Conservation (phyloP, 2,113 vertebrate genomes). For the Thomomys bottae region DNA sequence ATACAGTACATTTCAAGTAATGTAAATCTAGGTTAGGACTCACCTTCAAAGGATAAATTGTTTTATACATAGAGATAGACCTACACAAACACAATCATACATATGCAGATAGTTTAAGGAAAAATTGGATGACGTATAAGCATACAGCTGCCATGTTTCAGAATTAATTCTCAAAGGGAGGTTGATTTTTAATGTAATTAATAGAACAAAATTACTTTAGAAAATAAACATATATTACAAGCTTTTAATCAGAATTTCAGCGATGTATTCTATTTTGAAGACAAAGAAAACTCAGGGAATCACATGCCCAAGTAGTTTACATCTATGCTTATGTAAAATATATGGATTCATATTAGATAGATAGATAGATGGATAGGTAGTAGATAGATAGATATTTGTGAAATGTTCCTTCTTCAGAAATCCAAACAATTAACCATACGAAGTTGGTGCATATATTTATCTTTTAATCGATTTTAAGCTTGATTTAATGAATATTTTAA, state of each 20-base stretch:
- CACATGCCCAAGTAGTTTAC: too few relatives aligned
- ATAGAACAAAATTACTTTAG: not conserved
- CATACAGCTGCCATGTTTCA: not conserved
- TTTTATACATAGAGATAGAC: not conserved
- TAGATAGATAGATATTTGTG: not conserved
- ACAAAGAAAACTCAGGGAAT: not conserved
- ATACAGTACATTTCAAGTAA: not conserved
- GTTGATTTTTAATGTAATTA: not conserved
- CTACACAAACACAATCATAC: not conserved
- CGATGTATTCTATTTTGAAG: not conserved
- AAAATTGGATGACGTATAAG: not conserved
- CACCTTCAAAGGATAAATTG: too few relatives aligned
- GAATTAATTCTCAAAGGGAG: not conserved
- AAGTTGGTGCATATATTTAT: not conserved
- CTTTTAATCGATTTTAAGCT: constrained; percentile 53
- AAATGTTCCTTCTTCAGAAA: not conserved
- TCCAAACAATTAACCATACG: not conserved
- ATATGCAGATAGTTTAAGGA: not conserved
- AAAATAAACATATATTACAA: not conserved
- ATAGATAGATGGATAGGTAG: too few relatives aligned
- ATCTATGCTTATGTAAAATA: too few relatives aligned
- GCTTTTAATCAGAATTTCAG: not conserved
- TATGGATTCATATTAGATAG: not conserved
- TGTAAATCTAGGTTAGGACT: not conserved
- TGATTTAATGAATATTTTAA: constrained; percentile 66